Conservation (phyloP, 2,113 vertebrate genomes). For the Carettochelys insculpta region DNA sequence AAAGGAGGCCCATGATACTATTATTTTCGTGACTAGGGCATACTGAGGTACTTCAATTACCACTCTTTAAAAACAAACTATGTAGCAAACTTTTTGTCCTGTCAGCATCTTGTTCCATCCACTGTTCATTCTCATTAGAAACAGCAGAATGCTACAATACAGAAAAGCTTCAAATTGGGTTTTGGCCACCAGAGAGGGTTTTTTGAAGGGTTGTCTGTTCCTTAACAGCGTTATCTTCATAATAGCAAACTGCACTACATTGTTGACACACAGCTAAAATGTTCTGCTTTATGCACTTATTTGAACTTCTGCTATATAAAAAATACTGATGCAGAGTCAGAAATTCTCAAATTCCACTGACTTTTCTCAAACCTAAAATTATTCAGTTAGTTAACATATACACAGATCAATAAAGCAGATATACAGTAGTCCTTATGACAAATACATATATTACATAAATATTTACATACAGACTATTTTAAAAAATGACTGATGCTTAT, state of each 20-base stretch:
- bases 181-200: neutral
- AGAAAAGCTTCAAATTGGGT: accelerated
- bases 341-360: neutral
- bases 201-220: neutral
- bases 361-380: constrained; percentile 13
- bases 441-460: neutral
- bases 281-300: constrained; percentile 8
- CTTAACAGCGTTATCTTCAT: constrained; percentile 18
- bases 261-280: constrained; percentile 9
- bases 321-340: neutral
- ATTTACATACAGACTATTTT: constrained; percentile 3
- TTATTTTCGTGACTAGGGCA: neutral
- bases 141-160: neutral
- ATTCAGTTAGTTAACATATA: neutral
- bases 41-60: too few species aligned
- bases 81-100: accelerated
- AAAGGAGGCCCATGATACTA: neutral
- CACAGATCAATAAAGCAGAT: neutral
- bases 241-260: neutral
- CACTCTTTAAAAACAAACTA: neutral
- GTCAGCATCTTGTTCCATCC: neutral
- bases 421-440: constrained; percentile 1
- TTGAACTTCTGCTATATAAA: neutral
- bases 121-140: neutral
- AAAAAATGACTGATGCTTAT: neutral